Conservation (phyloP, 2,888 invertebrate species). For the Stomorhina lunata region DNA sequence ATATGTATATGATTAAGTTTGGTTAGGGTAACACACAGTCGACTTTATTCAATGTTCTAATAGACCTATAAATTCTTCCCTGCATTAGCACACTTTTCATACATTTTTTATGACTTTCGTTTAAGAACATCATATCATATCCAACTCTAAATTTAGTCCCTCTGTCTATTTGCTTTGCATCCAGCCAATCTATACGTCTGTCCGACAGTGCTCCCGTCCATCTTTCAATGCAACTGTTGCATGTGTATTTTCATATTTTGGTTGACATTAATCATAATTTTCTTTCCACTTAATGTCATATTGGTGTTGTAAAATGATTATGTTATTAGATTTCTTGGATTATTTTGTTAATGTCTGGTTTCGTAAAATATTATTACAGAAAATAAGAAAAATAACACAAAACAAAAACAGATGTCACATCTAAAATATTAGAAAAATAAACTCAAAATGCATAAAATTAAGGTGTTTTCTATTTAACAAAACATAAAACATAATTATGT, state of each 20-base stretch:
- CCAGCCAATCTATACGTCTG: no score
- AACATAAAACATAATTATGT: constrained; percentile 20
- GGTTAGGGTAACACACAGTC: background rate
- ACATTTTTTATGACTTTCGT: constrained; percentile 20
- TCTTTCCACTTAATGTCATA: constrained; percentile 59
- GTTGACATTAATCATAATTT: constrained; percentile 66
- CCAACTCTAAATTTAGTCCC: constrained; percentile 4
- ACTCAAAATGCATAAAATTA: constrained; percentile 5
- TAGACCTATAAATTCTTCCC: constrained; percentile 9
- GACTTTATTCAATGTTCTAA: background rate
- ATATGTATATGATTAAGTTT: background rate
- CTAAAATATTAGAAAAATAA: constrained; percentile 10
- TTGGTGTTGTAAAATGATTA: constrained; percentile 64
- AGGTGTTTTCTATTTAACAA: constrained; percentile 46
- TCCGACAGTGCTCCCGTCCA: background rate
- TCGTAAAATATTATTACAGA: background rate
- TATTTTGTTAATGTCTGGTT: constrained; percentile 47
- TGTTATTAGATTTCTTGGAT: constrained; percentile 55
- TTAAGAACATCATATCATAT: background rate
- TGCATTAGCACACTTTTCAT: constrained; percentile 43
- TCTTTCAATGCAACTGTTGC: constrained; percentile 9
- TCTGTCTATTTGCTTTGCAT: background rate
- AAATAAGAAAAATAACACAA: background rate
- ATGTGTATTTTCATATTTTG: constrained; percentile 48
- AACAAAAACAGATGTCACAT: constrained; percentile 57